These are phyloP conservation scores for Smittia aterrima DNA, from an alignment of 2,888 invertebrate genomes.

Conservation along the genomic window DNA sequence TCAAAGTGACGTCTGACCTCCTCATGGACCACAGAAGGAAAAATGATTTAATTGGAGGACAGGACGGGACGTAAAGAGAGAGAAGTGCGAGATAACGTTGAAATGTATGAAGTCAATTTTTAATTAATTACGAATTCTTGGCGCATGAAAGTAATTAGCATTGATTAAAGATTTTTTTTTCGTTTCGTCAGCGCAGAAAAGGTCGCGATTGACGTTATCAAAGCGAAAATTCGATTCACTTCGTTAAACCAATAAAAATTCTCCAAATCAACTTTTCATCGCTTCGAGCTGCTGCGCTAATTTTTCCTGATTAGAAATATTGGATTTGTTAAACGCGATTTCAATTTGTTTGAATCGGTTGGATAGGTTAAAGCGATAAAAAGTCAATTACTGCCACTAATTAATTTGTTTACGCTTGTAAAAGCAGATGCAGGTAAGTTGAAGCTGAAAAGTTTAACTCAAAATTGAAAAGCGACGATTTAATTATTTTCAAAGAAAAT, in stretches of 20 bases:
- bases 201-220: background rate
- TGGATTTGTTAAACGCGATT: background rate
- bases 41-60: slow-evolving; percentile 10
- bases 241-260: background rate
- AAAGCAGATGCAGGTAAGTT: background rate
- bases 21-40: background rate
- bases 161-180: background rate
- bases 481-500: background rate
- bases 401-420: slow-evolving; percentile 38
- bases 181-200: background rate
- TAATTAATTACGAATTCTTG: slow-evolving; percentile 1
- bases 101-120: background rate
- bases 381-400: slow-evolving; percentile 33
- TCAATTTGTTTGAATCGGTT: slow-evolving; percentile 34
- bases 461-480: background rate
- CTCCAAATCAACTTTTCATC: background rate
- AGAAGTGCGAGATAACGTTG: background rate
- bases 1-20: slow-evolving; percentile 2
- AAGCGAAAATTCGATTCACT: background rate
- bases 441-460: background rate
- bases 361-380: slow-evolving; percentile 6
- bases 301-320: background rate
- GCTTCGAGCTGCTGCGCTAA: background rate
- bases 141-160: background rate
- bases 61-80: no score